Percentiles rank a stretch among this genome's conserved stretches.
These are phyloP conservation scores for Euphysa ruthae DNA, from an alignment of 30 jellyfish, hydroid and myxozoan species.

Conservation along the genomic window DNA sequence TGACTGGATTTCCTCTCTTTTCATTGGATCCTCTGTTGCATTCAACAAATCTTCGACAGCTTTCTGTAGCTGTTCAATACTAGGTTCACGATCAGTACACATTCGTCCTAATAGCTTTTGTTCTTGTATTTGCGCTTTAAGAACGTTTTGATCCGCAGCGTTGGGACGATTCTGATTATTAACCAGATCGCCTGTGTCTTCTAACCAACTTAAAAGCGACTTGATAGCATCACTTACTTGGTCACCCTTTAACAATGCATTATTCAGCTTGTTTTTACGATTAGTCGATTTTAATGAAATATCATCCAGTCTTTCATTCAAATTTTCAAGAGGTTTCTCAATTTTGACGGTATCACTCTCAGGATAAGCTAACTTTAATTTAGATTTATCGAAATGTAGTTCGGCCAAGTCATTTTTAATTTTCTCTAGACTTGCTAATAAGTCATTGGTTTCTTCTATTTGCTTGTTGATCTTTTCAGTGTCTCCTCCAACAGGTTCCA, in stretches of 20 bases:
- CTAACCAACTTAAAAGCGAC: conserved; percentile 70
- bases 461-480: conserved; percentile 56
- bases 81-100: conserved; percentile 79
- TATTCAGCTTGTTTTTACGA: conserved; percentile 73
- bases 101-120: conserved; percentile 80
- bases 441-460: conserved; percentile 61
- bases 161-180: conserved; percentile 72
- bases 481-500: conserved; percentile 67
- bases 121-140: conserved; percentile 89
- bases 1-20: conserved; percentile 50
- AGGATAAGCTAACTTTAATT: conserved; percentile 42
- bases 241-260: conserved; percentile 75
- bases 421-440: conserved; percentile 35
- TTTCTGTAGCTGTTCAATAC: conserved; percentile 57
- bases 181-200: conserved; percentile 75
- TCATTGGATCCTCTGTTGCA: conserved; percentile 47
- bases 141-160: conserved; percentile 87
- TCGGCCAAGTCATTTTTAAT: conserved; percentile 67
- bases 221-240: conserved; percentile 69
- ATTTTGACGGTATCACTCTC: conserved; percentile 39
- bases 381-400: conserved; percentile 38
- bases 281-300: conserved; percentile 49
- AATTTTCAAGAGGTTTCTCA: conserved; percentile 44
- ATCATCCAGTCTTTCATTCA: conserved; percentile 46
- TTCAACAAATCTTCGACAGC: conserved; percentile 67